Evolutionary conservation across 2,888 invertebrate species (phyloP), one percentile per base, ranked within the genome.

Genomic region (Drosophila vallismaia): DNA sequence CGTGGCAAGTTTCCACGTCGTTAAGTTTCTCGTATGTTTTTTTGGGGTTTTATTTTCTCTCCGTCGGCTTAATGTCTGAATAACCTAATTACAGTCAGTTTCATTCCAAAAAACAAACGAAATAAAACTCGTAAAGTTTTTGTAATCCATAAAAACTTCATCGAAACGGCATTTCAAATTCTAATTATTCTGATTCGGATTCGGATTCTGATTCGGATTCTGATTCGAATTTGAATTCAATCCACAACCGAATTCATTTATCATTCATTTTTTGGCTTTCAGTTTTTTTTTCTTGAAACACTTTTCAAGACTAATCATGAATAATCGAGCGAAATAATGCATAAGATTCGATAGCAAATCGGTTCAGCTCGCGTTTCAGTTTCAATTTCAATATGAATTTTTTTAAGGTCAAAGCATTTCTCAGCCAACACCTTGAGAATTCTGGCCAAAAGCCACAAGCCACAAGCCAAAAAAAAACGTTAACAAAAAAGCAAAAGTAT

Each of bases 351-450:
- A 24, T 40, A 40, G 28, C 54, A 64, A 77, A 5, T n/a, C 38
- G 38, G 33, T 6, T 12, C 2, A 12, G 12, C 12, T 40, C 12
- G 12, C 7, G 57, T 57, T 33, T 26, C 12, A 6, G 58, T 59
- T 28, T 59, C 59, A 38, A n/a, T 60, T 60, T 59, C 59, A 69
- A 31, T 42, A 33, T 28, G 24, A 59, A 38, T 42, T 29, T 74
- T 68, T 72, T 59, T 87, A 82, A 82, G 81, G 81, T 86, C 81
- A 82, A 71, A 71, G 51, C 48, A 62, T 78, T 81, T 84, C 84
- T 74, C 82, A 84, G 77, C 79, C 81, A 82, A 84, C 85, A 84
- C 81, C 87, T 82, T 82, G 81, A 81, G 78, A 51, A 68, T 63
- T 55, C 55, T 50, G 67, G 50, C 55, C 40, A n/a, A 12, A 33